Evolutionary conservation across 2,888 invertebrate genomes (phyloP).

Genomic region (Chirona hameri): DNA sequence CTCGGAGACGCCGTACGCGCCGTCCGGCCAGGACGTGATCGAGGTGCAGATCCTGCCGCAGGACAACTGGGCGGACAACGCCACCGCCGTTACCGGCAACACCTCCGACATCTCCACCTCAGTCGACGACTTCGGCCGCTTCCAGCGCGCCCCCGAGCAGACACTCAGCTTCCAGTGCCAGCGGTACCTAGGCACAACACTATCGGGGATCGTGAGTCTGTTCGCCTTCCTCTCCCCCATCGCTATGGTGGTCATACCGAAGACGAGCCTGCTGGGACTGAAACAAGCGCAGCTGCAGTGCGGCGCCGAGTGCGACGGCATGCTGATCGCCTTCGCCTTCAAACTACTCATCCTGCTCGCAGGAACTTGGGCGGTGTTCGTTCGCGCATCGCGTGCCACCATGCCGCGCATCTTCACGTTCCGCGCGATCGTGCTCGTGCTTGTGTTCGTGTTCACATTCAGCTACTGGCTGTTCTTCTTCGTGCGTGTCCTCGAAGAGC

Average conservation of each 20-base stretch:
- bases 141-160: slow-evolving; percentile 42
- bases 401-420: slow-evolving; percentile 89
- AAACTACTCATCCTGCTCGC: slow-evolving; percentile 82
- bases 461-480: slow-evolving; percentile 98
- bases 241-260: slow-evolving; percentile 91
- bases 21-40: slow-evolving; percentile 60
- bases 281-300: slow-evolving; percentile 54
- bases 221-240: slow-evolving; percentile 87
- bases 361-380: slow-evolving; percentile 89
- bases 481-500: slow-evolving; percentile 63
- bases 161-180: slow-evolving; percentile 55
- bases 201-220: slow-evolving; percentile 73
- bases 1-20: neutral
- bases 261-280: slow-evolving; percentile 56
- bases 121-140: slow-evolving; percentile 41
- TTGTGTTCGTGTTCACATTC: slow-evolving; percentile 86
- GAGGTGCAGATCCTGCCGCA: slow-evolving; percentile 92
- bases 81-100: slow-evolving; percentile 23
- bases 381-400: slow-evolving; percentile 76
- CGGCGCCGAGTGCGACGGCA: slow-evolving; percentile 89
- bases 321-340: slow-evolving; percentile 83
- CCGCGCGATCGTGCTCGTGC: slow-evolving; percentile 79
- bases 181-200: slow-evolving; percentile 74
- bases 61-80: slow-evolving; percentile 92
- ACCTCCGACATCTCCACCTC: neutral